phyloP scores from a whole-genome alignment of 1,140 invertebrate genomes.

The Trissolcus basalis region DNA sequence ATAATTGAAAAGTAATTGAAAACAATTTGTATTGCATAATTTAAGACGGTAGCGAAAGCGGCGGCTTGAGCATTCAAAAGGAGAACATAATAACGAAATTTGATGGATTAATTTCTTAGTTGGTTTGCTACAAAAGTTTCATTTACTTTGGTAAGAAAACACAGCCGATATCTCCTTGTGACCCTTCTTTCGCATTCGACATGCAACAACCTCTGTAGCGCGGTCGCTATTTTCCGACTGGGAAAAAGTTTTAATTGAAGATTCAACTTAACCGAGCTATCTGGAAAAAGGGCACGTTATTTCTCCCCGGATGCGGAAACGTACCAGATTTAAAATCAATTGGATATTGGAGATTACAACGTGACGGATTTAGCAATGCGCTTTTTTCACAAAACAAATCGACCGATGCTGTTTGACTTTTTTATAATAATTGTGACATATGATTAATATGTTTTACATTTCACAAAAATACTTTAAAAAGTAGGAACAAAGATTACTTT shows the following conservation, averaged over 20 bases:
- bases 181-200: conserved; percentile 55
- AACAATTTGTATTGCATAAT: conserved; percentile 24
- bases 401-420: conserved; percentile 16
- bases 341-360: conserved; percentile 72
- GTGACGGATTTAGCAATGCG: conserved; percentile 69
- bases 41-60: conserved; percentile 13
- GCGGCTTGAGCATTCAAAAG: conserved; percentile 25
- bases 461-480: no score
- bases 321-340: conserved; percentile 72
- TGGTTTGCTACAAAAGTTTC: conserved; percentile 35
- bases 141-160: conserved; percentile 46
- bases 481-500: no score
- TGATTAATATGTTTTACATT: no score
- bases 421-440: no score
- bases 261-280: conserved; percentile 52
- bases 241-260: conserved; percentile 71
- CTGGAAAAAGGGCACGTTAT: conserved; percentile 64
- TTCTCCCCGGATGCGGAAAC: conserved; percentile 65
- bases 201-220: conserved; percentile 49
- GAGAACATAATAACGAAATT: conserved; percentile 43
- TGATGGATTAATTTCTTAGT: conserved; percentile 46
- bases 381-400: conserved; percentile 22
- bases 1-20: conserved; percentile 30
- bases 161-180: conserved; percentile 25
- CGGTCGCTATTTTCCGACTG: conserved; percentile 65